A percentile compares a stretch with the other conserved stretches of the same genome.
Conservation (phyloP, 1,140 invertebrate genomes). For the Pseudoatta argentina region DNA sequence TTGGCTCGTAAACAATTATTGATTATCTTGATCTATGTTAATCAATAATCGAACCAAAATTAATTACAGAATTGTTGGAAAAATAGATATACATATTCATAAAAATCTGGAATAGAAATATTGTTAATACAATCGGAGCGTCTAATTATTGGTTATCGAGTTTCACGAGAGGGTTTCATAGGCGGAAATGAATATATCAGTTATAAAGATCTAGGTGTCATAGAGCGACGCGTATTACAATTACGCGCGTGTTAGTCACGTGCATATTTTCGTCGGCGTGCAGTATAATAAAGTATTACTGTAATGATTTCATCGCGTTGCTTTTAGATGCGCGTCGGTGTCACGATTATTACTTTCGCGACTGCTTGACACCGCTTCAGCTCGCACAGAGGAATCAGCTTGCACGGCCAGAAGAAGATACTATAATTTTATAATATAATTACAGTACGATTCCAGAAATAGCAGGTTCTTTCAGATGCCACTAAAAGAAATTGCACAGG, state of each 20-base stretch:
- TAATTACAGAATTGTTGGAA: no score
- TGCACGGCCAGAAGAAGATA: not conserved
- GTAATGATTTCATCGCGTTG: constrained; percentile 69
- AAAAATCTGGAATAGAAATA: no score
- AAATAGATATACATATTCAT: no score
- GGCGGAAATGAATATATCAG: not conserved
- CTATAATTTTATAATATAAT: not conserved
- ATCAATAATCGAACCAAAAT: no score
- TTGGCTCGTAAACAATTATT: no score
- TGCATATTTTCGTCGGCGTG: constrained; percentile 11
- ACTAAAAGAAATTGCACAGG: not conserved
- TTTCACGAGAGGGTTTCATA: not conserved
- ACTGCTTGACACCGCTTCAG: not conserved
- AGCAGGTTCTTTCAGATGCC: not conserved
- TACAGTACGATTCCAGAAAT: not conserved
- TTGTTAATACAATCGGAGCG: no score
- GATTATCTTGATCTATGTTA: no score
- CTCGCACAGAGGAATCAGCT: not conserved
- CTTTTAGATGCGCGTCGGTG: constrained; percentile 69
- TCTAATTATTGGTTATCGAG: not conserved
- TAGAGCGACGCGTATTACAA: constrained; percentile 30
- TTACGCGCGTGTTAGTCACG: constrained; percentile 35
- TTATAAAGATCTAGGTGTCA: not conserved
- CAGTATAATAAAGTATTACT: constrained; percentile 20
- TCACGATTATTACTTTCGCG: constrained; percentile 58